Evolutionary conservation across 2,888 invertebrate species (phyloP), one percentile per base, ranked within the genome.

Genomic region (Metallyticus violacea): DNA sequence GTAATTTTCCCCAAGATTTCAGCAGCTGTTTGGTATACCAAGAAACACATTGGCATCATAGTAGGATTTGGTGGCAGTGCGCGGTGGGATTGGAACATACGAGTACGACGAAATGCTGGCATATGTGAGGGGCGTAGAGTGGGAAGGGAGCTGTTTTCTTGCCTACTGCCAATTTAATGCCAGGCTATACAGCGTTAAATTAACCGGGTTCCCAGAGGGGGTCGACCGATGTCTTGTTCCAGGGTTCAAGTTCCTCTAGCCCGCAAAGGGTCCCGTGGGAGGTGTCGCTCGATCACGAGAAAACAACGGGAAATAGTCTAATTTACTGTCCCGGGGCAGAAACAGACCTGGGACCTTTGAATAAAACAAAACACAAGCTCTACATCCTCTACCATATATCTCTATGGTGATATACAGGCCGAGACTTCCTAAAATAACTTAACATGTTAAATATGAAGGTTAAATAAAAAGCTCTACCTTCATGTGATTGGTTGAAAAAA

Each of bases 171-270:
- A 90, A 91, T 91, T 91, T 91, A 91, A 91, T 91, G 91, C 81
- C 91, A 91, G 91, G 91, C 91, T 91, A 91, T 91, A 91, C 91
- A 91, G 90, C 91, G 91, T 91, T 91, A 91, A 91, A 91, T 91
- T 91, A 91, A 91, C 91, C 90, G 90, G 90, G 89, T 88, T 91
- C 91, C 90, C 91, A 77, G 85, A 90, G 90, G 91, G 90, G 90
- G 89, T 27, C 27, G 62, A 82, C 78, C 28, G 29, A 84, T 78
- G 29, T 84, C 86, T 87, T 85, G 86, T 87, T 77, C 86, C 78
- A 22, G 86, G 85, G 86, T 87, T 85, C 86, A 87, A 81, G 79
- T 87, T 81, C 86, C 78, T 82, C 82, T 29, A 28, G 86, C 29
- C 78, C 85, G 30, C 80, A 80, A 26, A n/a, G 22, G 76, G 25